These are phyloP conservation scores for Atherix ibis DNA, from an alignment of 2,888 invertebrate species.

Conservation along the genomic window DNA sequence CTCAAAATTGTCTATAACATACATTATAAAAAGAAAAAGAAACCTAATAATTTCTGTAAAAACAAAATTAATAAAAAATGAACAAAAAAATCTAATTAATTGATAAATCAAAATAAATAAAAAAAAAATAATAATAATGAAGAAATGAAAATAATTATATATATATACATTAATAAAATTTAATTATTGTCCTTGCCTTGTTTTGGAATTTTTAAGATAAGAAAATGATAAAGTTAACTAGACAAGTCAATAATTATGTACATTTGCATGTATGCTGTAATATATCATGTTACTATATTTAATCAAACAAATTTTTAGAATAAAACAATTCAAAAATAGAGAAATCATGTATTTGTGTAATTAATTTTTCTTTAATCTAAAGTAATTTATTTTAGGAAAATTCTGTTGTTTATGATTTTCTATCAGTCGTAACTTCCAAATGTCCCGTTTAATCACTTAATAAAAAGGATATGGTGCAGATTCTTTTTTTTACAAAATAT, in stretches of 20 bases:
- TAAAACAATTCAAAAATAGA: slow-evolving; percentile 6
- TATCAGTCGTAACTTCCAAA: too few species aligned
- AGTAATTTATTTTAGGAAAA: too few species aligned
- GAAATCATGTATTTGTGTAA: background rate
- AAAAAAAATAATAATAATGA: background rate
- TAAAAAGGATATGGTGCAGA: too few species aligned
- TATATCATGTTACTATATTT: slow-evolving; percentile 9
- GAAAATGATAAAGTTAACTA: slow-evolving; percentile 8
- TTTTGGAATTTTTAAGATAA: slow-evolving; percentile 7
- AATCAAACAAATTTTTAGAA: slow-evolving; percentile 8
- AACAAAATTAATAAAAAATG: too few species aligned
- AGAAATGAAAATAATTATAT: background rate
- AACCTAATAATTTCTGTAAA: too few species aligned
- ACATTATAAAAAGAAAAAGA: too few species aligned
- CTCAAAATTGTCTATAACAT: too few species aligned
- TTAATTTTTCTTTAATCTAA: background rate
- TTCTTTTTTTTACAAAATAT: too few species aligned
- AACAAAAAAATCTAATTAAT: too few species aligned
- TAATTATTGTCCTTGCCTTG: slow-evolving; percentile 6
- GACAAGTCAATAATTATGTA: slow-evolving; percentile 9
- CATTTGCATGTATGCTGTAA: slow-evolving; percentile 9
- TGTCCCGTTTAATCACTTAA: too few species aligned
- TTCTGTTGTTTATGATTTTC: too few species aligned
- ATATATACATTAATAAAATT: too few species aligned
- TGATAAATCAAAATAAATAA: background rate